Conservation (phyloP, 2,888 invertebrate genomes). For the Sminthurides aquaticus region DNA sequence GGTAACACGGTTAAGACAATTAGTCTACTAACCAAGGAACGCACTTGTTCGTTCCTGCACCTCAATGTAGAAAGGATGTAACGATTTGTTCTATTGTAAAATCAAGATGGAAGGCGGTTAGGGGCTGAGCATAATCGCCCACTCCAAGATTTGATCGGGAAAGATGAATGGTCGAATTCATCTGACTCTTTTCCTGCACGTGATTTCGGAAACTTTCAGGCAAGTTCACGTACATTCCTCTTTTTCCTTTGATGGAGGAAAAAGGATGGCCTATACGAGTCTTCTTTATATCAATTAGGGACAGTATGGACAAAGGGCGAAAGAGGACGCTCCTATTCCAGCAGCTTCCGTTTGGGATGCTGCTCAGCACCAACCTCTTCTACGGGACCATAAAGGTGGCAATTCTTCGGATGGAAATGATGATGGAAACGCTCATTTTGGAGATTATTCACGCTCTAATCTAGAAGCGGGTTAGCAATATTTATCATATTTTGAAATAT, state of each 20-base stretch:
- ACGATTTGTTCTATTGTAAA: constrained; percentile 1
- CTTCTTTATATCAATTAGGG: background rate
- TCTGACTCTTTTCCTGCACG: constrained; percentile 7
- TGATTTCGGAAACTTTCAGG: constrained; percentile 12
- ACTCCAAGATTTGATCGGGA: background rate
- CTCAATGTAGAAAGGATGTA: background rate
- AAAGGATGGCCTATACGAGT: no score
- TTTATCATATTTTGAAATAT: no score
- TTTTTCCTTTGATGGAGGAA: no score
- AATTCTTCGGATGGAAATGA: background rate
- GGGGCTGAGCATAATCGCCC: background rate
- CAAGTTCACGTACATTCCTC: no score
- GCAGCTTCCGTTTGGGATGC: background rate
- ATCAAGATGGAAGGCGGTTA: background rate
- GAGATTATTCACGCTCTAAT: background rate
- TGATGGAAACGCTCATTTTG: background rate
- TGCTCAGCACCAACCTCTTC: background rate
- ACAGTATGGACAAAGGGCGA: background rate
- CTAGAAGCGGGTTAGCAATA: no score
- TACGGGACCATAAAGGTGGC: background rate
- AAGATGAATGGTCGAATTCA: constrained; percentile 15
- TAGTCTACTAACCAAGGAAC: constrained; percentile 1
- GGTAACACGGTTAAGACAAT: constrained; percentile 2
- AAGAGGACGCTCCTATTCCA: background rate
- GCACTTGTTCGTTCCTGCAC: background rate